Evolutionary conservation across 2,113 vertebrate genomes (phyloP), one percentile per base, ranked within the genome.

Genomic region (Sus scrofa): DNA sequence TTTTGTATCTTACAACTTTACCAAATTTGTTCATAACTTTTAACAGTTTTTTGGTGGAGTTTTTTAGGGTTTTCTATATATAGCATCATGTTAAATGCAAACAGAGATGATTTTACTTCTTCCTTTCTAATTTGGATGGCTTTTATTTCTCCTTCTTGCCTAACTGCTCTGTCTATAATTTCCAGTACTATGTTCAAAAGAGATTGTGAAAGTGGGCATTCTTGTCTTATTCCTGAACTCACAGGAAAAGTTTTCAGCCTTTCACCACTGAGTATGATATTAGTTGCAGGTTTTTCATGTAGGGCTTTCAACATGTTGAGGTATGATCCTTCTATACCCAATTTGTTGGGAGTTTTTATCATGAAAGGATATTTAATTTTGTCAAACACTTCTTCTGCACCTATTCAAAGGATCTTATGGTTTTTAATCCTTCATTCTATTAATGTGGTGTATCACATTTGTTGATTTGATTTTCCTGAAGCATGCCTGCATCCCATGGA

Each of bases 391-490:
- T 85, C 56, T 77, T 68, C 24, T 91, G 37, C 71, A 70, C 85
- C 62, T 84, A 37, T 20, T 78, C 39, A 70, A 56, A 91, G 63
- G 19, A 83, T 74, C 20, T n/a, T 81, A 19, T 65, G 34, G n/a
- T 34, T 70, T 91, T 89, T 74, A 74, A 74, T 37, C 68, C 39
- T 84, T 86, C 60, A 67, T 32, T 91, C 81, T 62, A 91, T 68
- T 60, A 78, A 77, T 6, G 10, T 84, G 34, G 58, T 75, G 11
- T 84, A 60, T 70, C 37, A 89, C 1, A 73, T 75, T 83, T 67
- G 75, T n/a, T 83, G 86, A 83, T 75, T 89, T 85, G 44, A 27
- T 19, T 75, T 83, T 82, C 32, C 83, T 89, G 44, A 94, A 94
- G 22, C 58, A 75, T 27, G 60, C 68, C 39, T 85, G 18, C 32